Base-by-base conservation (phyloP, 2,113 vertebrate species). In the Neolamprologus variostigma region DNA sequence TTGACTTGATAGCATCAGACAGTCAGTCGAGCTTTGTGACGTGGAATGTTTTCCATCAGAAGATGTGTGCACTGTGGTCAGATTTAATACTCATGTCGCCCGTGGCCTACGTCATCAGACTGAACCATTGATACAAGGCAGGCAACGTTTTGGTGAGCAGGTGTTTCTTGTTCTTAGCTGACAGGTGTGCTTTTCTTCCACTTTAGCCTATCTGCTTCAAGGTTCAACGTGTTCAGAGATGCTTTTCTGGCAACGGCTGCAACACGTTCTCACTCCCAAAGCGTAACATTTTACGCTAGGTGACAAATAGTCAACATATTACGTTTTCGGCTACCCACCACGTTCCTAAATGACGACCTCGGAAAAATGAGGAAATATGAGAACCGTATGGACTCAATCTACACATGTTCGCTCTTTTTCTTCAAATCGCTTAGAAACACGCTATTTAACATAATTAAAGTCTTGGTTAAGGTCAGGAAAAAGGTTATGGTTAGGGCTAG, bases 121-220 rank as follows among this genome's bases (percentile, higher is more conserved):
- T 71, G 3, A 42, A 42, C 63, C 63, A 40, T 4, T 40, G 63
- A 71, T 21, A 71, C n/a, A 6, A 71, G 0, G 63, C 35, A 42
- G 35, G n/a, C 33, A 7, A 66, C 6, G 19, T 42, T 71, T 23
- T 9, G 66, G 0, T 40, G 7, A 40, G 19, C 63, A 37, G 19
- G 0, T 68, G 33, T 9, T 40, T 68, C 63, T 4, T 68, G 19
- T 68, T 68, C 33, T 40, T 21, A 14, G 63, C 63, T 21, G 7
- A 68, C 63, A 68, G 63, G 63, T 42, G n/a, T 71, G 63, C 7
- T 21, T 0, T 71, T 71, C 5, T 71, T 40, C 5, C 0, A 0
- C 35, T 71, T 9, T 40, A 14, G 35, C n/a, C 35, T 23, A 4
- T 71, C 63, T 71, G 63, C 63, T 40, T 40, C n/a, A 40, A 23